These are phyloP conservation scores for Tetanocera ferruginea DNA, from an alignment of 2,888 invertebrate genomes.

Conservation along the genomic window DNA sequence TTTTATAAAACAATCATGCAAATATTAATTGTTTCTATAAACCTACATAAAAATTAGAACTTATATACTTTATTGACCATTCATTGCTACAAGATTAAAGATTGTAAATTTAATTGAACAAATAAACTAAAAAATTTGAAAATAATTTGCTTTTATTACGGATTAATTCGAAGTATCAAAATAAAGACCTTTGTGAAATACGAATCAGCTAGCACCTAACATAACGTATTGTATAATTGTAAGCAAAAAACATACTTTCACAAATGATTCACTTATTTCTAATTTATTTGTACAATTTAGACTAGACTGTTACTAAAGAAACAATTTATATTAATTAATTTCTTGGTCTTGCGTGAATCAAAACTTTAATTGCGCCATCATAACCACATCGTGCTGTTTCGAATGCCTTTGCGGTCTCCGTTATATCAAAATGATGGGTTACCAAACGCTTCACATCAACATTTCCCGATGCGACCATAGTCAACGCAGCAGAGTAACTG, in stretches of 20 bases:
- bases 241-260: too few species aligned
- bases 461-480: constrained; percentile 82
- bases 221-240: too few species aligned
- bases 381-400: constrained; percentile 81
- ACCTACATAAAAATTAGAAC: constrained; percentile 2
- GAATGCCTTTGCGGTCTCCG: constrained; percentile 86
- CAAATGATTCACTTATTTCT: background rate
- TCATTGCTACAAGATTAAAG: background rate
- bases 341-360: constrained; percentile 77
- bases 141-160: too few species aligned
- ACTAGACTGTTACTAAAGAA: background rate
- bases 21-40: background rate
- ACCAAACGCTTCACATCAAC: constrained; percentile 85
- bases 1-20: constrained; percentile 16
- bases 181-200: too few species aligned
- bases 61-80: background rate
- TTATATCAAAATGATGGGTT: constrained; percentile 86
- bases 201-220: too few species aligned
- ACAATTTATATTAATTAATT: background rate
- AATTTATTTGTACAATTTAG: background rate
- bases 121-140: constrained; percentile 10
- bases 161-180: too few species aligned
- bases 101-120: constrained; percentile 16
- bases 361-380: constrained; percentile 86
- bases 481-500: constrained; percentile 85